Evolutionary conservation across 2,113 vertebrate species (phyloP), one percentile per base, ranked within the genome.

Genomic region (Shinisaurus crocodilurus): DNA sequence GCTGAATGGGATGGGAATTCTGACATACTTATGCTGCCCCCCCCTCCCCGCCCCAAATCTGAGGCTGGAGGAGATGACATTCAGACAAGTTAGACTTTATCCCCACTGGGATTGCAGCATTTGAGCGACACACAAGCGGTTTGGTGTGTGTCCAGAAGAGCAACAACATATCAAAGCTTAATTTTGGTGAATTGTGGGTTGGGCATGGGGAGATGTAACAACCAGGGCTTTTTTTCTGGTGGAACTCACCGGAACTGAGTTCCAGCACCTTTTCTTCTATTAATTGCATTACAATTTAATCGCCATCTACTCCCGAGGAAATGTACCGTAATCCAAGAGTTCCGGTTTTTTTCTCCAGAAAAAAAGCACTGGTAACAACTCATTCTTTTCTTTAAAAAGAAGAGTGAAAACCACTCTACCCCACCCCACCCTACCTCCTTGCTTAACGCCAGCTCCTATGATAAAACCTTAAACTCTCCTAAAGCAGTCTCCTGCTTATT

Each of bases 61-160:
- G 60, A 45, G 60, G 12, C 60, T 48, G 75, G 13, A 29, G 6
- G n/a, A 32, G 54, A 1, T 37, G 43, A 8, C 29, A 15, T 34
- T 70, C 18, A 10, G 5, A n/a, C 0, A 1, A 6, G 69, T 45
- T 57, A 34, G 0, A 0, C 20, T 27, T 45, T 1, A 37, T 76
- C 9, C 23, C n/a, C 37, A 5, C n/a, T 20, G 23, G 54, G 27
- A 6, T 40, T 37, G n/a, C 1, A 18, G 23, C 6, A 32, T 13
- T n/a, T 81, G 63, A 48, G n/a, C 27, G 5, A 6, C 6, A 4
- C n/a, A 45, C 34, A 25, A 54, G 57, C 32, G 20, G 82, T 74
- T 37, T 27, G 6, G 5, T 34, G 20, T 72, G 16, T 48, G 6
- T 50, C 29, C 6, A 20, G 27, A 54, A 48, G 2, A 29, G 37